A percentile compares a stretch with the other conserved stretches of the same genome.
Conservation (phyloP, 64 coral and sea anemone species). For the Pachyseris speciosa region DNA sequence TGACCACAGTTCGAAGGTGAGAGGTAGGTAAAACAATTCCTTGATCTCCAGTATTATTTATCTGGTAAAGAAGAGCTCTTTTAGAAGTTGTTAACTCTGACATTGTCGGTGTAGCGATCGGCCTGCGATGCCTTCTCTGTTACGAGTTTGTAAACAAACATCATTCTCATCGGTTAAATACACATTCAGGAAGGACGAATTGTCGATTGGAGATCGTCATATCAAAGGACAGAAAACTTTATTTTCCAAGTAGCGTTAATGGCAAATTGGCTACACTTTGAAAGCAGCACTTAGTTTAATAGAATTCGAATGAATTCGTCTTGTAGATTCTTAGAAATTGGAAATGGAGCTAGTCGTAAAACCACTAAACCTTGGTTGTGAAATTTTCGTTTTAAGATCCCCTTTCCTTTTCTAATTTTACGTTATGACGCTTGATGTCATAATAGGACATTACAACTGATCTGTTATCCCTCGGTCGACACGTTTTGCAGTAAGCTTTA, state of each 20-base stretch:
- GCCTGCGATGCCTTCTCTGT: background rate
- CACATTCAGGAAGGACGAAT: background rate
- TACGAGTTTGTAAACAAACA: conserved; percentile 35
- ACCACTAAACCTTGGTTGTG: no score
- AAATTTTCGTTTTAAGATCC: no score
- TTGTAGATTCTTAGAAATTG: no score
- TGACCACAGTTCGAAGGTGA: background rate
- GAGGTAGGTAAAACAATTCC: background rate
- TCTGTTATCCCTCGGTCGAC: no score
- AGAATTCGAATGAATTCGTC: no score
- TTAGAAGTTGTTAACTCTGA: background rate
- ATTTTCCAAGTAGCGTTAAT: background rate
- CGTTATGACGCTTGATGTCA: no score
- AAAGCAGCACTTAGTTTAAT: no score
- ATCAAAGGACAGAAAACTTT: background rate
- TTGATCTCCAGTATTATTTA: background rate
- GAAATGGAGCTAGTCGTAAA: no score
- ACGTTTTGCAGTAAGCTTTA: no score
- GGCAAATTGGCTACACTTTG: background rate
- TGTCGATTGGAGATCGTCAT: background rate
- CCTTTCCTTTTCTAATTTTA: no score
- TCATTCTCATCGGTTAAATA: background rate
- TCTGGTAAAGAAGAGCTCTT: background rate
- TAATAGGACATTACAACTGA: no score
- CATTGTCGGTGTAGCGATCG: background rate